Evolutionary conservation across 23 tunicate species (phyloP), one percentile per base, ranked within the genome.

Genomic region (Styela plicata): DNA sequence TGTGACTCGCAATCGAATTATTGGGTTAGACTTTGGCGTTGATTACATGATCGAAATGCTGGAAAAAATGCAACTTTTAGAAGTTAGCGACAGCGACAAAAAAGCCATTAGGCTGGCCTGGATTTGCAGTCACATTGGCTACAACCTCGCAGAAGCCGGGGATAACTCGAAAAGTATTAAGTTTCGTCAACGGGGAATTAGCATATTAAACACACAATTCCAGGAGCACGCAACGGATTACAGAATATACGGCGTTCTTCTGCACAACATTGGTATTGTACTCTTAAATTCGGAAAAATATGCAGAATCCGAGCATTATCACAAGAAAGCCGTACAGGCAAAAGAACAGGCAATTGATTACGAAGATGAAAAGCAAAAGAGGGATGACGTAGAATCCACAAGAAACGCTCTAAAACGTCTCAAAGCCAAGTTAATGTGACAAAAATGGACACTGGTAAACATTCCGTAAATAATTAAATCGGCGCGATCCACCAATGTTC

Each of bases 21-120:
- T 66, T 27, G 31, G 29, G 7, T 27, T 66, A 24, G 70, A 66
- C 18, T 66, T 66, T 17, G 70, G 70, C 70, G 31, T 66, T 66
- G 70, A 66, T 24, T 66, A 66, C 18, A 66, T 66, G 70, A 66
- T 24, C 7, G 70, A 66, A 27, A 66, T 66, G 70, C 31, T 66
- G 17, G 17, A 27, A 10, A 27, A 66, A 24, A 5, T 66, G 18
- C 70, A 7, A 10, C 17, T 5, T 7, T 5, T 66, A 24, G 30
- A 66, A 66, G 70, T 24, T 24, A 18, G 7, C 7, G 17, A 66
- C 17, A 27, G 17, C 7, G 70, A 66, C 7, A 24, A 27, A 24
- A 66, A 66, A 66, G 70, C 31, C 17, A 24, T 66, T 7, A 66
- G 17, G 17, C 7, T 24, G 17, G 70, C 70, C 7, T 66, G 70